Conservation (phyloP, 1,140 invertebrate species). For the Aricia agestis region DNA sequence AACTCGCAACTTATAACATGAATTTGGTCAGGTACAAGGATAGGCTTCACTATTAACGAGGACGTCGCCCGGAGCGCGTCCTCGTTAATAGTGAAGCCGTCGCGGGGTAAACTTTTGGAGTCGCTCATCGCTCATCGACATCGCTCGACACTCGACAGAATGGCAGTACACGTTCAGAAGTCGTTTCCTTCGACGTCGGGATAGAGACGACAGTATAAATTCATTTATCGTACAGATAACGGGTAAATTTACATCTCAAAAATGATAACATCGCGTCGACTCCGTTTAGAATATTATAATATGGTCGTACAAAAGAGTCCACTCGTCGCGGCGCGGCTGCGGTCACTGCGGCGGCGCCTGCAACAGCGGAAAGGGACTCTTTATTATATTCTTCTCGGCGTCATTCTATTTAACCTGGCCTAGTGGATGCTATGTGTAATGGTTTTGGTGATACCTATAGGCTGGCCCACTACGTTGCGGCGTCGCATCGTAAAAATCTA, state of each 20-base stretch:
- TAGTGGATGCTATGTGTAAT: too few species aligned
- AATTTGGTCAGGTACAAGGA: background rate
- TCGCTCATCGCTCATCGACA: background rate
- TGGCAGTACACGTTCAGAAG: background rate
- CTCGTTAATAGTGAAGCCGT: too few species aligned
- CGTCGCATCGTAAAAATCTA: too few species aligned
- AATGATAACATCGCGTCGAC: constrained; percentile 63
- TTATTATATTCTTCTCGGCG: background rate
- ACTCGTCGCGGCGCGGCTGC: constrained; percentile 21
- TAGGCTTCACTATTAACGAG: background rate
- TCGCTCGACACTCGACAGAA: background rate
- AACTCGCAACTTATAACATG: background rate
- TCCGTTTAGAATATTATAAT: constrained; percentile 40
- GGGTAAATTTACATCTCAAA: constrained; percentile 71
- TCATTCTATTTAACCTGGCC: background rate
- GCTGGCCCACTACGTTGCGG: too few species aligned
- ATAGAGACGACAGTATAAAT: constrained; percentile 54
- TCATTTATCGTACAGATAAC: constrained; percentile 35
- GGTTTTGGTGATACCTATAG: too few species aligned
- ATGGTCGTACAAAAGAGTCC: background rate
- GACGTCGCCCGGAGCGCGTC: background rate
- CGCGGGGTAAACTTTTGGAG: background rate
- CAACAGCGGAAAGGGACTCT: constrained; percentile 16
- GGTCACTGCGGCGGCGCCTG: constrained; percentile 39
- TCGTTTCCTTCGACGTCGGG: constrained; percentile 45